Evolutionary conservation across 2,888 invertebrate species (phyloP), one percentile per base, ranked within the genome.

Genomic region (Cryptosula pallasiana): DNA sequence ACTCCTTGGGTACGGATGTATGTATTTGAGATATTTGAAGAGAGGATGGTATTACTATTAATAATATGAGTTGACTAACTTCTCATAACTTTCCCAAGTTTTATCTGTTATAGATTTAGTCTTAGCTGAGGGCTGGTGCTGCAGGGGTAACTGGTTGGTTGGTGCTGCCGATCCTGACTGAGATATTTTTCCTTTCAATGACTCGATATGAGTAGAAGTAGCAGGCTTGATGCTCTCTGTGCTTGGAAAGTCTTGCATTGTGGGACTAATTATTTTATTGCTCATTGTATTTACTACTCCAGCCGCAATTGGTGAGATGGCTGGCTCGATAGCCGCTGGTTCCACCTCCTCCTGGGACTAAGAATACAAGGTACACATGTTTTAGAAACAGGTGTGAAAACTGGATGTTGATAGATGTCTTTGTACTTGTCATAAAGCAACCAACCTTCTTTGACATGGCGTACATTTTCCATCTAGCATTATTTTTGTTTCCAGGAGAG

Each of bases 391-490:
- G n/a, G n/a, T n/a, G n/a, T n/a, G n/a, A n/a, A n/a, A n/a, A n/a
- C n/a, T n/a, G n/a, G n/a, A n/a, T n/a, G n/a, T n/a, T n/a, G n/a
- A n/a, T n/a, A n/a, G n/a, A n/a, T n/a, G n/a, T n/a, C n/a, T n/a
- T n/a, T n/a, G n/a, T n/a, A n/a, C n/a, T n/a, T n/a, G n/a, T n/a
- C n/a, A n/a, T n/a, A n/a, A n/a, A n/a, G n/a, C n/a, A n/a, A n/a
- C 63, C 5, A 2, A 63, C 63, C 63, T 63, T 63, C 27, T 63
- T 63, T 9, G 63, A 27, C 34, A 13, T 25, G 63, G 63, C 63
- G 32, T 63, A 63, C 9, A 32, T 32, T 32, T 32, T 63, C 63
- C 63, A 63, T 9, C 63, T 27, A 32, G 63, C 63, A 63, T 63
- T 63, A n/a, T 63, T 63, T 5, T 5, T 27, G 32, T 63, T 63